Percentiles rank a stretch among this genome's conserved stretches.
These are phyloP conservation scores for Drosophila setifemur DNA, from an alignment of 1,140 invertebrate species.

Conservation along the genomic window DNA sequence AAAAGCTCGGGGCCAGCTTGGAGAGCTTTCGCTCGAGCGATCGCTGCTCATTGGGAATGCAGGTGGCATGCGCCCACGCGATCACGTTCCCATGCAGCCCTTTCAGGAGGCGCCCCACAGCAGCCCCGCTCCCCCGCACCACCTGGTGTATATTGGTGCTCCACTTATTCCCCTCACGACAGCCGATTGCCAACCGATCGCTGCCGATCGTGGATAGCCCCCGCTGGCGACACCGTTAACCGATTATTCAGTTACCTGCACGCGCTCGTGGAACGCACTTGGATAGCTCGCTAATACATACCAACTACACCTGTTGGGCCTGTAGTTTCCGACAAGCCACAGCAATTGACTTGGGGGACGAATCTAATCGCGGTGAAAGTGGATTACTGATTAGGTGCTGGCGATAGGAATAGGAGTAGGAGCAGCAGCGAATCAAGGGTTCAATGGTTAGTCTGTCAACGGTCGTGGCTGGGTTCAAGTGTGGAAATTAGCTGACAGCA, in stretches of 20 bases:
- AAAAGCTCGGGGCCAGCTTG: constrained; percentile 4
- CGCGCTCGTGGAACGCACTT: constrained; percentile 53
- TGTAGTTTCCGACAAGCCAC: not conserved
- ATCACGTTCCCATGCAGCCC: constrained; percentile 65
- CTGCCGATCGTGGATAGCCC: constrained; percentile 12
- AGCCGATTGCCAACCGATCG: constrained; percentile 52
- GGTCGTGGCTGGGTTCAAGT: constrained; percentile 14
- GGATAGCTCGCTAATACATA: constrained; percentile 3
- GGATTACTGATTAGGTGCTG: constrained; percentile 59
- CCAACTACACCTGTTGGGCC: not conserved
- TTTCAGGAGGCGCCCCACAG: not conserved
- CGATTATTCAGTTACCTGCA: constrained; percentile 24
- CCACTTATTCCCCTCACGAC: constrained; percentile 58
- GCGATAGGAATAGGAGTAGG: constrained; percentile 21
- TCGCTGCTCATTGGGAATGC: constrained; percentile 56
- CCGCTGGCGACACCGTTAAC: constrained; percentile 50
- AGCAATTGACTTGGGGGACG: constrained; percentile 6
- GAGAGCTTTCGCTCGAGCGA: constrained; percentile 20
- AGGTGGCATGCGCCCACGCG: constrained; percentile 23
- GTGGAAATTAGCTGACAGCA: constrained; percentile 19
- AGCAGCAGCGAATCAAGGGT: constrained; percentile 2
- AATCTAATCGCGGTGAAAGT: constrained; percentile 70
- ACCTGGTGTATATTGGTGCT: constrained; percentile 30
- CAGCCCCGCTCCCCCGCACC: not conserved
- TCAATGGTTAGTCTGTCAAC: constrained; percentile 35